Base-by-base conservation (phyloP, 2,113 vertebrate species). In the Galemys pyrenaicus region DNA sequence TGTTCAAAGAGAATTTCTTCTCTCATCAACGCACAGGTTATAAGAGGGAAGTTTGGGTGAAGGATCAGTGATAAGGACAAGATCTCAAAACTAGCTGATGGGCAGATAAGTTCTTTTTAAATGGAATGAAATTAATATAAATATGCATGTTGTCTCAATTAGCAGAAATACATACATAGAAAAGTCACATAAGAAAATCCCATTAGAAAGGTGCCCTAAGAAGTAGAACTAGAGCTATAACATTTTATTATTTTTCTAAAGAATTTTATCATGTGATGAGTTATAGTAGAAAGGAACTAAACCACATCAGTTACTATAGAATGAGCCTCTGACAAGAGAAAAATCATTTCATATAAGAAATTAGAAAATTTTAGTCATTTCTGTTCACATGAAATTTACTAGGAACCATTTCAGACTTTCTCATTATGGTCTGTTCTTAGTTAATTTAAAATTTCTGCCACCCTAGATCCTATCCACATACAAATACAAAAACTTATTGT, bases 171-270 rank as follows among this genome's bases (percentile, higher is more conserved):
- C 17, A 86, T 64, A 81, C 74, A 78, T 11, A 78, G 30, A 54
- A 88, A 80, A 91, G 44, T 20, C 32, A 74, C 62, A 17, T 20
- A 87, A 37, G 9, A 46, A 19, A 37, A 2, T 3, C 5, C 16
- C 19, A 80, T 65, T 8, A 64, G 67, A 41, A 92, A 60, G 8
- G 8, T 6, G 6, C 22, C 20, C 28, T 82, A 35, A 81, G 9
- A 81, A 56, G 3, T 83, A 22, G 54, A 80, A 41, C 26, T 46
- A 67, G 32, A 92, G 2, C 19, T 20, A 4, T 35, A 32, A 41
- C 9, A 11, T 77, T 93, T 37, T 91, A 32, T 73, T 54, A 15
- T n/a, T 87, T 80, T 94, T 84, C 35, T 74, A 54, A 81, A 67
- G 17, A 80, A 51, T n/a, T 89, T 30, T 6, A n/a, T 87, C 24